phyloP scores from a whole-genome alignment of 2,113 vertebrate genomes.

The Saguinus midas region DNA sequence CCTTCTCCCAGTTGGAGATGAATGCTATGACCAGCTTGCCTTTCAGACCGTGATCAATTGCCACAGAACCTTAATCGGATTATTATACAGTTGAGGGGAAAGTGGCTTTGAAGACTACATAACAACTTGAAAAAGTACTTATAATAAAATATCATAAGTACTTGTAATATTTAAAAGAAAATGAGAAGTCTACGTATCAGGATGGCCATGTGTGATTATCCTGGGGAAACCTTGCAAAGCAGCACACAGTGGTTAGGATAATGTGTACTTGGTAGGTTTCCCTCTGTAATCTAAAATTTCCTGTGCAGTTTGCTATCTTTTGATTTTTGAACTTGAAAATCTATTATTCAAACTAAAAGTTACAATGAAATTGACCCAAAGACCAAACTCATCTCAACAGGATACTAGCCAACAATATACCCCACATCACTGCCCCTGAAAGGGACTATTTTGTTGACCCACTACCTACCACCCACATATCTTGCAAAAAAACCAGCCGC shows the following conservation, averaged over 20 bases:
- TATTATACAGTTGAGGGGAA: neutral
- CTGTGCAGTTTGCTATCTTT: neutral
- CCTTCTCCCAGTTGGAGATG: neutral
- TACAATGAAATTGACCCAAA: neutral
- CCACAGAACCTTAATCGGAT: neutral
- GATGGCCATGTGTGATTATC: neutral
- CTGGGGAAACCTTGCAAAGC: neutral
- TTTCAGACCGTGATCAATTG: neutral
- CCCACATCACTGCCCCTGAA: neutral
- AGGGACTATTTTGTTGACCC: neutral
- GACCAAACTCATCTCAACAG: neutral
- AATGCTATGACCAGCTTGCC: neutral
- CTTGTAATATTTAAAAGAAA: neutral
- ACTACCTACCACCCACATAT: rapidly evolving
- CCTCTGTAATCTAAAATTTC: neutral
- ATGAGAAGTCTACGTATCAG: too few relatives aligned
- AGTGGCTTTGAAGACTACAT: neutral
- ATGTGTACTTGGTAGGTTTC: neutral
- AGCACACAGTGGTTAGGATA: neutral
- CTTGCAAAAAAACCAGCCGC: neutral
- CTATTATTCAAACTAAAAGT: neutral
- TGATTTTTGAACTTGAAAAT: neutral
- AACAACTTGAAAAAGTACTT: neutral
- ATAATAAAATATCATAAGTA: neutral
- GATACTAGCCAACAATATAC: neutral